Evolutionary conservation across 2,888 invertebrate genomes (phyloP).

Genomic region (Ochropacha duplaris): DNA sequence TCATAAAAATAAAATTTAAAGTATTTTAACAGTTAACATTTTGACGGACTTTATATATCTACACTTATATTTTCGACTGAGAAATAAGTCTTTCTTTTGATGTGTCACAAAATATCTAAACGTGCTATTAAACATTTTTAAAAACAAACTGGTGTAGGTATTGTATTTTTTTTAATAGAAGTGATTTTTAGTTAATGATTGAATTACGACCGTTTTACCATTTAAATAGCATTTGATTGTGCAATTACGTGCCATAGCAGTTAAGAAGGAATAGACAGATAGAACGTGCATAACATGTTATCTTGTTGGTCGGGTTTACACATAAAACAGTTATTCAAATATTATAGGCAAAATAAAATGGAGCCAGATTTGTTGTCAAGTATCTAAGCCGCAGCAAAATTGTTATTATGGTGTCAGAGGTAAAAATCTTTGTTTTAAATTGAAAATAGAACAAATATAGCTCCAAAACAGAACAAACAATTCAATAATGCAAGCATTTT

Average conservation of each 20-base stretch:
- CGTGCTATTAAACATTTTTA: too few relatives aligned
- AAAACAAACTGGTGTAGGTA: too few relatives aligned
- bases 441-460: constrained; percentile 38
- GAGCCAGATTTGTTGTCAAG: constrained; percentile 35
- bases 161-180: constrained; percentile 16
- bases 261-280: constrained; percentile 49
- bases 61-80: not conserved
- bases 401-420: too few relatives aligned
- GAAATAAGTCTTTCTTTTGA: not conserved
- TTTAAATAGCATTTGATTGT: constrained; percentile 45
- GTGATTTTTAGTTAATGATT: constrained; percentile 15
- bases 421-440: not conserved
- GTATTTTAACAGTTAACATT: not conserved
- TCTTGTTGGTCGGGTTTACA: constrained; percentile 73
- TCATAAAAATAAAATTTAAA: too few relatives aligned
- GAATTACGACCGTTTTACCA: constrained; percentile 40
- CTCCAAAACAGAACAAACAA: constrained; percentile 57
- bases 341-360: constrained; percentile 51
- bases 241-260: constrained; percentile 49
- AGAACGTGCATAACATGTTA: constrained; percentile 66
- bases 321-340: constrained; percentile 59
- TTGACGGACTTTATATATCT: not conserved
- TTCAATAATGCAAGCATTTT: constrained; percentile 67
- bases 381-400: not conserved
- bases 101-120: too few relatives aligned